Evolutionary conservation across 1,140 invertebrate species (phyloP).

Genomic region (Drosophila mauritiana): DNA sequence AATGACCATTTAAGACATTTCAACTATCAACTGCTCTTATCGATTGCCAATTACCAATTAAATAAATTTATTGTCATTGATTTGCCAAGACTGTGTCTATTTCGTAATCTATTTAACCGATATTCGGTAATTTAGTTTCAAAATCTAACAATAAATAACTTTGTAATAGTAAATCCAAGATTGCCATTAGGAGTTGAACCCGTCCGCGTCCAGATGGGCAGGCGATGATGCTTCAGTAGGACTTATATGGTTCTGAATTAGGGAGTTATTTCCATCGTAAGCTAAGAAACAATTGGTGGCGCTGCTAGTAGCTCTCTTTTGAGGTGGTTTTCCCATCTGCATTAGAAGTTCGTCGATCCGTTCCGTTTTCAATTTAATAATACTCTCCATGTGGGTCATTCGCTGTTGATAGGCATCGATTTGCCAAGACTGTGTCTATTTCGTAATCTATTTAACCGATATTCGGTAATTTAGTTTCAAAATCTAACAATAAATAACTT

Average conservation of each 20-base stretch:
- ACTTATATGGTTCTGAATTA: neutral
- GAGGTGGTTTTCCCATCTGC: constrained; percentile 66
- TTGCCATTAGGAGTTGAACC: neutral
- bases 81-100: neutral
- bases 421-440: neutral
- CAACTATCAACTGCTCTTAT: neutral
- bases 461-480: constrained; percentile 3
- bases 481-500: constrained; percentile 4
- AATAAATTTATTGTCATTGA: neutral
- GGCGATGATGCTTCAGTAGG: neutral
- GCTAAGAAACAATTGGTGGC: neutral
- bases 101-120: neutral
- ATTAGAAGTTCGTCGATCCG: constrained; percentile 86
- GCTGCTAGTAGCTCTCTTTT: neutral
- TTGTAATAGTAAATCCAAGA: neutral
- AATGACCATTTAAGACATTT: neutral
- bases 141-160: constrained; percentile 3
- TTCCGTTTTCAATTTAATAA: constrained; percentile 86
- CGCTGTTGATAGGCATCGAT: constrained; percentile 53
- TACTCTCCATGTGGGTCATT: constrained; percentile 86
- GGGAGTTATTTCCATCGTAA: neutral
- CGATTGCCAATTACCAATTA: constrained; percentile 1
- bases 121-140: constrained; percentile 5
- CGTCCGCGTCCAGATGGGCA: neutral
- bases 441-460: neutral